A percentile compares a stretch with the other conserved stretches of the same genome.
These are phyloP conservation scores for Lymantria monacha DNA, from an alignment of 2,888 invertebrate species.

Conservation along the genomic window DNA sequence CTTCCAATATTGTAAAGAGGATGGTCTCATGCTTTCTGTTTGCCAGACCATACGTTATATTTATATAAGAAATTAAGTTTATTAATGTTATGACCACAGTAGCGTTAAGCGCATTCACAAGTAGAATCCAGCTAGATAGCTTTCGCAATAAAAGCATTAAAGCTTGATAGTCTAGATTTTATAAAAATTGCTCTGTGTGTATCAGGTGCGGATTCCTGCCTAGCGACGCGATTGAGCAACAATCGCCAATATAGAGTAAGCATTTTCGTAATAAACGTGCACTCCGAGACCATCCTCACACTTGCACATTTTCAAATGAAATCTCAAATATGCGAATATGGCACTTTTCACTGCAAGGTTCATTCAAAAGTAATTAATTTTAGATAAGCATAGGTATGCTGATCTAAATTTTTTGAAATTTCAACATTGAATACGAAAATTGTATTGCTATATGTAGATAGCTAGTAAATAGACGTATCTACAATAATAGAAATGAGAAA, in stretches of 20 bases:
- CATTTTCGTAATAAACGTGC: slow-evolving; percentile 48
- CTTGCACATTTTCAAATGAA: slow-evolving; percentile 31
- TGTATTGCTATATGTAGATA: too few species aligned
- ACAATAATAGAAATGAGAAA: too few species aligned
- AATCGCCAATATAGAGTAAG: slow-evolving; percentile 80
- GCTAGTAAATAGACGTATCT: too few species aligned
- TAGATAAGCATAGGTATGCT: slow-evolving; percentile 12
- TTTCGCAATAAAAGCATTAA: slow-evolving; percentile 3
- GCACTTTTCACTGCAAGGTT: slow-evolving; percentile 27
- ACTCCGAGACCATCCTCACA: slow-evolving; percentile 41
- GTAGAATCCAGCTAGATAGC: neutral
- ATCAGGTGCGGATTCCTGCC: slow-evolving; percentile 80
- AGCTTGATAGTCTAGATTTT: slow-evolving; percentile 20
- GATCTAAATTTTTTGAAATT: too few species aligned
- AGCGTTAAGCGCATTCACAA: neutral
- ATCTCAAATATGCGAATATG: slow-evolving; percentile 16
- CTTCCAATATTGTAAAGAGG: slow-evolving; percentile 20
- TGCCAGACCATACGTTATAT: slow-evolving; percentile 4
- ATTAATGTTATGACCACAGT: neutral
- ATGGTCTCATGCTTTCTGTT: slow-evolving; percentile 24
- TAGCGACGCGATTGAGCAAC: slow-evolving; percentile 77
- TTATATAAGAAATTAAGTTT: neutral
- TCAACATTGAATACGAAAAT: too few species aligned
- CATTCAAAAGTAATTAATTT: slow-evolving; percentile 12
- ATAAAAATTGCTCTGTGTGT: slow-evolving; percentile 60